phyloP scores from a whole-genome alignment of 2,797 vertebrate genomes.

The Oreortyx pictus region DNA sequence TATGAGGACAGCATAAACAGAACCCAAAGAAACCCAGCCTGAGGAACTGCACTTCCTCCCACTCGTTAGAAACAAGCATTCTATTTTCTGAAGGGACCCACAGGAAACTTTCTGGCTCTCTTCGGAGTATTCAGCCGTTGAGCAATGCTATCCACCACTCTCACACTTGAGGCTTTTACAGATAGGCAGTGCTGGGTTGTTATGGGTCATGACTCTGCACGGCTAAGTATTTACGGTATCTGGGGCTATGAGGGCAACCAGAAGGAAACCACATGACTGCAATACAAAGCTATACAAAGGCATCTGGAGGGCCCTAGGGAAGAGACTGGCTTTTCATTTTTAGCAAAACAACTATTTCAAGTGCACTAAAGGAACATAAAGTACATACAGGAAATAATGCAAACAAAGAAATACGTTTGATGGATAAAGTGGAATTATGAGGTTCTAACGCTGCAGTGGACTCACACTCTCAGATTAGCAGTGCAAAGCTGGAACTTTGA shows the following conservation, averaged over 20 bases:
- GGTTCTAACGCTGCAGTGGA: background rate
- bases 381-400: background rate
- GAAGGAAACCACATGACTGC: conserved; percentile 40
- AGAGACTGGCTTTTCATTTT: conserved; percentile 11
- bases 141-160: background rate
- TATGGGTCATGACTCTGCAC: conserved; percentile 4
- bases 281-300: conserved; percentile 15
- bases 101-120: background rate
- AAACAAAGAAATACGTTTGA: background rate
- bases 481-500: background rate
- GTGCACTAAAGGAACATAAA: background rate
- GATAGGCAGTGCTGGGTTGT: background rate
- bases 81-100: conserved; percentile 17
- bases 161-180: background rate
- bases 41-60: background rate
- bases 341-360: conserved; percentile 11
- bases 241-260: conserved; percentile 28
- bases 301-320: conserved; percentile 12
- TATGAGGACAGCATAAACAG: background rate
- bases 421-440: background rate
- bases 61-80: background rate
- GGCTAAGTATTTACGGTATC: conserved; percentile 43
- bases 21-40: background rate
- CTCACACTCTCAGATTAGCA: background rate
- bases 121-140: background rate